These are phyloP conservation scores for Buteo buteo DNA, from an alignment of 2,113 vertebrate species.

Conservation along the genomic window DNA sequence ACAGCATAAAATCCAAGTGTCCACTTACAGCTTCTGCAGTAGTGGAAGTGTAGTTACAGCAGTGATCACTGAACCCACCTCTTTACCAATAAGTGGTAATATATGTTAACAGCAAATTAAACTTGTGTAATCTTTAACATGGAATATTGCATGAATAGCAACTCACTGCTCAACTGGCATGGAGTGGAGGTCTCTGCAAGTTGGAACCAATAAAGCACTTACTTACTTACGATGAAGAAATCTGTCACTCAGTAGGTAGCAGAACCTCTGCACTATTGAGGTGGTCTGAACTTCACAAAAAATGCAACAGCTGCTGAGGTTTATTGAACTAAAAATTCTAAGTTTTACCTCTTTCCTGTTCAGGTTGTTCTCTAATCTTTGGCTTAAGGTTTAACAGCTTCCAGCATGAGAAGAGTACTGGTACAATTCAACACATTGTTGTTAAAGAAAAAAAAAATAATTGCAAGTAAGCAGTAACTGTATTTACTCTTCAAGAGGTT, in stretches of 20 bases:
- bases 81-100: background rate
- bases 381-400: background rate
- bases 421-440: accelerated
- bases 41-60: background rate
- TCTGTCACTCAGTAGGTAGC: background rate
- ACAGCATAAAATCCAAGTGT: accelerated
- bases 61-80: background rate
- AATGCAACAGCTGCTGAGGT: background rate
- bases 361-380: background rate
- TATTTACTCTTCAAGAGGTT: background rate
- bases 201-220: background rate
- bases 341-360: background rate
- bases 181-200: background rate
- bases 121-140: background rate
- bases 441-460: background rate
- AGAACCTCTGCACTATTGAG: background rate
- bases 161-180: background rate
- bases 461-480: background rate
- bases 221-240: background rate
- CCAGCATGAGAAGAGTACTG: background rate
- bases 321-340: background rate
- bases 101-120: background rate
- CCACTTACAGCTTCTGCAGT: background rate
- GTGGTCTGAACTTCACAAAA: background rate
- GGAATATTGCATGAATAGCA: background rate